These are phyloP conservation scores for Caenorhabditis japonica DNA, from an alignment of 2,888 invertebrate genomes.

Conservation along the genomic window DNA sequence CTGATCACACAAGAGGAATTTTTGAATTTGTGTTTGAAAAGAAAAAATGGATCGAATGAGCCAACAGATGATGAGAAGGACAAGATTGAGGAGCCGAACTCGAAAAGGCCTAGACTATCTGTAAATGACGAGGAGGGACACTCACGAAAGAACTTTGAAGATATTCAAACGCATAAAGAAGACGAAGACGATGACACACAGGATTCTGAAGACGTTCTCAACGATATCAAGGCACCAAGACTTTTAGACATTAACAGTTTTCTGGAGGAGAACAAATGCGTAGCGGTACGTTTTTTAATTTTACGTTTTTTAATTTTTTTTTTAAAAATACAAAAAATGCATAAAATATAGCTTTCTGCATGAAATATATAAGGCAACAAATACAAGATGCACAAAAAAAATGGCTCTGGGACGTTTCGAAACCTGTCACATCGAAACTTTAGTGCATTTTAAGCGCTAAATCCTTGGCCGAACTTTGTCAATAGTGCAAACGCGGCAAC, in stretches of 20 bases:
- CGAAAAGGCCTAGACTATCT: conserved; percentile 42
- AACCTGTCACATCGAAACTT: no score
- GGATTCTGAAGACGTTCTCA: conserved; percentile 24
- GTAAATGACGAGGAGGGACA: conserved; percentile 49
- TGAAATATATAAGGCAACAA: no score
- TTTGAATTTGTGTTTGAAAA: conserved; percentile 7
- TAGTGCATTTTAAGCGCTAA: no score
- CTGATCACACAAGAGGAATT: conserved; percentile 36
- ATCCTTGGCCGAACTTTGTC: no score
- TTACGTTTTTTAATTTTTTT: not conserved
- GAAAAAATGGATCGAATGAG: conserved; percentile 7
- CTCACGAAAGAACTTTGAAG: conserved; percentile 53
- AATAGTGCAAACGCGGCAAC: no score
- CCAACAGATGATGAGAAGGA: conserved; percentile 12
- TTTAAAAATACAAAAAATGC: no score
- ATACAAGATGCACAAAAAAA: no score
- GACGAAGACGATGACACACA: conserved; percentile 21
- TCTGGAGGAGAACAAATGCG: conserved; percentile 29
- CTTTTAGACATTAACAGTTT: conserved; percentile 17
- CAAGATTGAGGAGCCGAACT: conserved; percentile 20
- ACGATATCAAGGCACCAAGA: conserved; percentile 14
- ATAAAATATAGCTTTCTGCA: no score
- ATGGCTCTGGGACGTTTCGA: no score
- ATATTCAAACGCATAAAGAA: conserved; percentile 48
- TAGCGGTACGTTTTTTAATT: conserved; percentile 10